Evolutionary conservation across 2,797 vertebrate genomes (phyloP), one percentile per base, ranked within the genome.

Genomic region (Bovichtus variegatus): DNA sequence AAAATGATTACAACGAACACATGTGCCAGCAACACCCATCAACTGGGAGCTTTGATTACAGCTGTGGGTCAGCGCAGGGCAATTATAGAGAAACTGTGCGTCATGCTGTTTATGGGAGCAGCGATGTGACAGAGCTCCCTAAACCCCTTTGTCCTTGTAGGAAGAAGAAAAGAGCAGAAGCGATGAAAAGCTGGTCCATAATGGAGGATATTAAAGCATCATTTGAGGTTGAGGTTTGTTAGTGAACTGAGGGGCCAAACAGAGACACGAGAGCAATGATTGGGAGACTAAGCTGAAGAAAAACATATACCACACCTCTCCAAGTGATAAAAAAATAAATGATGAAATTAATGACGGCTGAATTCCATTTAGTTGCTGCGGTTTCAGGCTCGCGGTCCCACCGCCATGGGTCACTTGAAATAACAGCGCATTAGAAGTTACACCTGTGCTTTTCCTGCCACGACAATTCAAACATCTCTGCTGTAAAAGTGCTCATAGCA

Each of bases 21-120:
- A 71, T 71, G 74, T 71, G 74, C 76, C 82, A 89, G 85, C 68
- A 89, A 92, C 89, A 91, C 89, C 88, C 88, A 84, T 85, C 73
- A 23, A 44, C 76, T 78, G 82, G 67, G 82, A 84, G 82, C 76
- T 85, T 83, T 87, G 89, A 91, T 92, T 90, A 79, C 85, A 87
- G 88, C 85, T 84, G 78, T 73, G 86, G 87, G 84, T 90, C 85
- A 91, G 43, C n/a, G 19, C 78, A 59, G 78, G 62, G 89, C 80
- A 86, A 82, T 87, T 88, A 74, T 1, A 83, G 80, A 62, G 71
- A 81, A 74, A 74, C 77, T 21, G 80, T 50, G 84, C 79, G 88
- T 87, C 76, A 78, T 65, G 31, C 41, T 81, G 88, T 92, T 85
- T 85, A 85, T 88, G 82, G 70, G 82, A 83, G 78, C 46, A 68